Percentiles rank a stretch among this genome's conserved stretches.
Evolutionary conservation across 2,113 vertebrate species (phyloP).

Genomic region (Bufo gargarizans): DNA sequence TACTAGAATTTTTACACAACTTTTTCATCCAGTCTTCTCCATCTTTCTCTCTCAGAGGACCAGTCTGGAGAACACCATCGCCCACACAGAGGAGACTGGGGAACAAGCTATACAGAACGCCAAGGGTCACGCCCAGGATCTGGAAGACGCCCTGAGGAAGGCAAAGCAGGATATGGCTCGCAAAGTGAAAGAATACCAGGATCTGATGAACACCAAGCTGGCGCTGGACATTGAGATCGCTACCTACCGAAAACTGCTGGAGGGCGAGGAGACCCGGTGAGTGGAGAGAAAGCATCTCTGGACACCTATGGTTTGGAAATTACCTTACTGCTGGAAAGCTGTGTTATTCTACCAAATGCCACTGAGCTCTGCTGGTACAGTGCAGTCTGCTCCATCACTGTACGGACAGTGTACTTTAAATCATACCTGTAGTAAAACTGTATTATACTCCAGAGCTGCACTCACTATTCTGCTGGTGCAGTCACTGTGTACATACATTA

Average conservation of each 20-base stretch:
- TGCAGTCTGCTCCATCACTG: too few species aligned
- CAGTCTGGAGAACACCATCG: constrained; percentile 64
- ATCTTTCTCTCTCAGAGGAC: constrained; percentile 64
- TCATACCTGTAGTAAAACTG: too few species aligned
- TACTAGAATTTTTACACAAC: background rate
- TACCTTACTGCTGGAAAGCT: too few species aligned
- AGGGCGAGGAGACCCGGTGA: constrained; percentile 76
- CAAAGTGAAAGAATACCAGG: constrained; percentile 71
- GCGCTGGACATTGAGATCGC: constrained; percentile 80
- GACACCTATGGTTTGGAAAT: background rate
- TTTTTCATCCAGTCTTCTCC: background rate
- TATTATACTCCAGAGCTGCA: too few species aligned
- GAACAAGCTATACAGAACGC: constrained; percentile 58
- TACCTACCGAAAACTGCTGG: constrained; percentile 78
- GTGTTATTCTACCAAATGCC: too few species aligned
- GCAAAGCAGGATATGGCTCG: constrained; percentile 70
- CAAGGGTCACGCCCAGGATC: constrained; percentile 53
- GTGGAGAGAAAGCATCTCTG: background rate
- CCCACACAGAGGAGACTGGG: constrained; percentile 26
- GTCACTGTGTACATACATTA: too few species aligned
- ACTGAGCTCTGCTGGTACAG: too few species aligned
- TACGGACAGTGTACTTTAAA: too few species aligned
- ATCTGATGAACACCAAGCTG: constrained; percentile 78
- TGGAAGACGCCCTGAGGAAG: constrained; percentile 69
- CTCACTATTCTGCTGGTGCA: too few species aligned